phyloP scores from a whole-genome alignment of 2,888 invertebrate genomes.

The Drosophila nr. fundita region DNA sequence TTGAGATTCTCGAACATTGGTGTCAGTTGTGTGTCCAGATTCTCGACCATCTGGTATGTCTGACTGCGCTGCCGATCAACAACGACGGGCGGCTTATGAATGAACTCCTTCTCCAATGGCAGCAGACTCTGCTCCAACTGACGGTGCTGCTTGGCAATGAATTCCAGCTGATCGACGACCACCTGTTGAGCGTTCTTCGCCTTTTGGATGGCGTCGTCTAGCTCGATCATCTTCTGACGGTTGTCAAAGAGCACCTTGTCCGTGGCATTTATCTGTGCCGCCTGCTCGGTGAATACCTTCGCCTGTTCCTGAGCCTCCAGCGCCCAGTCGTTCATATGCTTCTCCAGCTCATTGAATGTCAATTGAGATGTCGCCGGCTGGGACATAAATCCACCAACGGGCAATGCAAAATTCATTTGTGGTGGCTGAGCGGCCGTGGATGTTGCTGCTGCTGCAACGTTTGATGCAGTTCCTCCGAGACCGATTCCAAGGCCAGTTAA shows the following conservation, averaged over 20 bases:
- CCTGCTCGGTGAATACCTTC: constrained; percentile 95
- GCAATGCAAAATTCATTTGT: constrained; percentile 19
- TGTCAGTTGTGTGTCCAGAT: constrained; percentile 95
- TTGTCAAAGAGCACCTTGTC: constrained; percentile 95
- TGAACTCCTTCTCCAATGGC: constrained; percentile 93
- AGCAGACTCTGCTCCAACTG: constrained; percentile 94
- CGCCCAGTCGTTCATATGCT: constrained; percentile 92
- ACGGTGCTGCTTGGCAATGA: constrained; percentile 95
- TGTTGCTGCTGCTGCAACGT: background rate
- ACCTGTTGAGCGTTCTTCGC: constrained; percentile 95
- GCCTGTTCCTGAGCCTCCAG: constrained; percentile 96
- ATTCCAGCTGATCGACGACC: constrained; percentile 96
- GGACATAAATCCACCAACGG: constrained; percentile 53
- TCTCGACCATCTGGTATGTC: constrained; percentile 95
- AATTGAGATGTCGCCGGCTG: no score
- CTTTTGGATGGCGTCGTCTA: constrained; percentile 93
- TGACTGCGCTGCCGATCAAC: constrained; percentile 92
- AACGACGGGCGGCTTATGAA: constrained; percentile 90
- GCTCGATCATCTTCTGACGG: constrained; percentile 94
- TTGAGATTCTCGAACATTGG: constrained; percentile 98
- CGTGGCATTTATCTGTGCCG: constrained; percentile 98
- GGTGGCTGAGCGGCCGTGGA: constrained; percentile 22
- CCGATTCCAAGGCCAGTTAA: constrained; percentile 33
- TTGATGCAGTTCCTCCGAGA: constrained; percentile 12
- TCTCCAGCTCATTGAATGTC: no score